These are phyloP conservation scores for Xenopus laevis DNA, from an alignment of 2,113 vertebrate species.

Conservation along the genomic window DNA sequence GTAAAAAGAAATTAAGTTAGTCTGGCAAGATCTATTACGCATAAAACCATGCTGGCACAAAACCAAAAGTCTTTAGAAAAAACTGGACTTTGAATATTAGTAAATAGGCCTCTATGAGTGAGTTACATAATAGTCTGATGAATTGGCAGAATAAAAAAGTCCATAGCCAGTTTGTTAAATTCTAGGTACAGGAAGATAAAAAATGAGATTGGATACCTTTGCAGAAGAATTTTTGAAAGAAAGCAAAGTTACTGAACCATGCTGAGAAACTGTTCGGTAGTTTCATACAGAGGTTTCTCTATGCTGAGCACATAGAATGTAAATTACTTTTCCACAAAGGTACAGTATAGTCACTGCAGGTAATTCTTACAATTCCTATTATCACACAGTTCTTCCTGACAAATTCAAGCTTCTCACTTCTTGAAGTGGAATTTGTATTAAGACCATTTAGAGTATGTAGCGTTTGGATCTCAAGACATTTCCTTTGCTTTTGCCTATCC, in stretches of 20 bases:
- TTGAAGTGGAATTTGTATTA: neutral
- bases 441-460: constrained; percentile 26
- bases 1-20: no score
- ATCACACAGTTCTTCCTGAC: constrained; percentile 19
- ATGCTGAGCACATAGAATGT: constrained; percentile 16
- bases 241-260: constrained; percentile 8
- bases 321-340: constrained; percentile 8
- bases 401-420: neutral
- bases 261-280: neutral
- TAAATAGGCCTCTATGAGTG: no score
- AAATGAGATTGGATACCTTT: neutral
- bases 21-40: no score
- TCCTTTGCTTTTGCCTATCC: constrained; percentile 4
- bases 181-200: no score
- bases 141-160: no score
- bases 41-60: no score
- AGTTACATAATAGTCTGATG: no score
- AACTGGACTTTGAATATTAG: no score
- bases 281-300: neutral
- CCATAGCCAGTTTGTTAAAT: no score
- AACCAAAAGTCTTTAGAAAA: no score
- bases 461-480: constrained; percentile 15
- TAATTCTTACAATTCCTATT: constrained; percentile 17
- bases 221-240: neutral
- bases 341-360: constrained; percentile 14